phyloP scores from a whole-genome alignment of 2,888 invertebrate species.

The Augiades crinisus region DNA sequence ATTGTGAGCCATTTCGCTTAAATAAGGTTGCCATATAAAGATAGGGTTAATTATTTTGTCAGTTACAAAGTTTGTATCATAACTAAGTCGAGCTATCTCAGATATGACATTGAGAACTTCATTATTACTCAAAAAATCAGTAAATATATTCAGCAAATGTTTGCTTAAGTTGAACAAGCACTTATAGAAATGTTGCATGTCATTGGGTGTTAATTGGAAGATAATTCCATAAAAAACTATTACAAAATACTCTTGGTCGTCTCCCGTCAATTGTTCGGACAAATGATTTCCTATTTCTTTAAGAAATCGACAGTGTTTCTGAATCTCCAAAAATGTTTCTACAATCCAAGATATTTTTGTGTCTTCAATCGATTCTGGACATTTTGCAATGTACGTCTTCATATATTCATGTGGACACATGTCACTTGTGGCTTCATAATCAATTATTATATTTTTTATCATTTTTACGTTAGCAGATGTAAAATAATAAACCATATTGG shows the following conservation, averaged over 20 bases:
- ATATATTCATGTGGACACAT: slow-evolving; percentile 64
- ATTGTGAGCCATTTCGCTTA: slow-evolving; percentile 63
- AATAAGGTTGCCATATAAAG: slow-evolving; percentile 68
- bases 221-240: slow-evolving; percentile 58
- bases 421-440: slow-evolving; percentile 49
- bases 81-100: slow-evolving; percentile 67
- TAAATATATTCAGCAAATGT: slow-evolving; percentile 52
- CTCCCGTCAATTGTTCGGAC: slow-evolving; percentile 50
- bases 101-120: slow-evolving; percentile 67
- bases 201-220: slow-evolving; percentile 55
- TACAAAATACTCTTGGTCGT: slow-evolving; percentile 60
- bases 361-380: slow-evolving; percentile 55
- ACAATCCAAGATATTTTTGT: slow-evolving; percentile 64
- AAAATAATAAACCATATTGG: slow-evolving; percentile 64
- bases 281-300: slow-evolving; percentile 48
- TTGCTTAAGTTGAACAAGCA: slow-evolving; percentile 68
- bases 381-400: slow-evolving; percentile 60
- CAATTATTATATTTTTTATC: slow-evolving; percentile 56
- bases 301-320: slow-evolving; percentile 57
- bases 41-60: slow-evolving; percentile 74
- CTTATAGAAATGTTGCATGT: slow-evolving; percentile 59
- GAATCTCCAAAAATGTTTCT: slow-evolving; percentile 60
- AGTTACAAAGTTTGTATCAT: slow-evolving; percentile 74
- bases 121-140: slow-evolving; percentile 66
- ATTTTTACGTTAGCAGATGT: slow-evolving; percentile 67